phyloP scores from a whole-genome alignment of 2,888 invertebrate species.

The Alsophila aescularia region DNA sequence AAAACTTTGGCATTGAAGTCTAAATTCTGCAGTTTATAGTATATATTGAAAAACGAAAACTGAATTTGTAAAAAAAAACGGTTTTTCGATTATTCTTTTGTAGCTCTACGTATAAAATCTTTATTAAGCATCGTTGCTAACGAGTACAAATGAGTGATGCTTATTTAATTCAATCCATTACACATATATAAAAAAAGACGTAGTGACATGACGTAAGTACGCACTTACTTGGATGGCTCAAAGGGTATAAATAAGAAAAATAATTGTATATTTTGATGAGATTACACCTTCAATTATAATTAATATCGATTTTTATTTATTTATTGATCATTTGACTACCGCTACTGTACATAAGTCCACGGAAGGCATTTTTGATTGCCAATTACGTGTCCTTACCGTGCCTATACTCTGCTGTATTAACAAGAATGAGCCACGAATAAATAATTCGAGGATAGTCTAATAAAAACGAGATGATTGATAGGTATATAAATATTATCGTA shows the following conservation, averaged over 20 bases:
- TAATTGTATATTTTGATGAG: background rate
- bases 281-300: slow-evolving; percentile 1
- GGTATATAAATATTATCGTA: slow-evolving; percentile 39
- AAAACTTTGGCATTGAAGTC: too few species aligned
- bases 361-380: slow-evolving; percentile 20
- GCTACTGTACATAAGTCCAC: slow-evolving; percentile 3
- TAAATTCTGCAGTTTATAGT: too few species aligned
- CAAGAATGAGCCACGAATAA: slow-evolving; percentile 12
- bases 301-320: background rate
- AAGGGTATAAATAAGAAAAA: background rate
- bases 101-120: too few species aligned
- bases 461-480: slow-evolving; percentile 39
- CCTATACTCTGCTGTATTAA: slow-evolving; percentile 3
- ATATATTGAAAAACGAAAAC: too few species aligned
- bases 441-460: slow-evolving; percentile 28
- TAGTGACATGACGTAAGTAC: too few species aligned
- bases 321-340: slow-evolving; percentile 13
- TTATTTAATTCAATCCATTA: too few species aligned
- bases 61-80: too few species aligned
- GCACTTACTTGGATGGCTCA: too few species aligned
- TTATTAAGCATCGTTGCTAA: too few species aligned
- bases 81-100: too few species aligned
- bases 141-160: too few species aligned
- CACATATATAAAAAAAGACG: too few species aligned
- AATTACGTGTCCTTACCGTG: slow-evolving; percentile 23